Evolutionary conservation across 1,140 invertebrate genomes (phyloP).

Genomic region (Druon quercuslanigerum): DNA sequence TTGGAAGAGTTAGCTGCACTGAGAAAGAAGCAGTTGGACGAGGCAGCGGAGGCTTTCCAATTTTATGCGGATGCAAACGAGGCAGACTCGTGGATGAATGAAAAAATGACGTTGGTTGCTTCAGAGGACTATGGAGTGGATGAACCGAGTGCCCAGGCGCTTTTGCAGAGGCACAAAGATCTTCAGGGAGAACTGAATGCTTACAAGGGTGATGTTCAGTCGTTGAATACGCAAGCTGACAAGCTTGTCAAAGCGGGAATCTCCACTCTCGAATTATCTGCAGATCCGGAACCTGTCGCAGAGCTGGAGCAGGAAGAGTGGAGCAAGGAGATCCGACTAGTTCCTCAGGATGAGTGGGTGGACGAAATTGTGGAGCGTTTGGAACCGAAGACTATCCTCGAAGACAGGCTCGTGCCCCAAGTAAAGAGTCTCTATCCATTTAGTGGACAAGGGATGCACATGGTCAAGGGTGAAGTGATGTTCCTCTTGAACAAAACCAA

Average conservation of each 20-base stretch:
- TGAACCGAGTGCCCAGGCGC: constrained; percentile 90
- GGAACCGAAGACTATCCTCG: constrained; percentile 88
- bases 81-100: constrained; percentile 97
- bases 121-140: constrained; percentile 92
- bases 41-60: constrained; percentile 95
- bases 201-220: constrained; percentile 91
- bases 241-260: constrained; percentile 88
- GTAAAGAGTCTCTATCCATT: constrained; percentile 93
- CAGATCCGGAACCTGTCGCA: constrained; percentile 79
- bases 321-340: constrained; percentile 85
- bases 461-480: constrained; percentile 92
- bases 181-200: constrained; percentile 94
- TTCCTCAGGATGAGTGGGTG: constrained; percentile 93
- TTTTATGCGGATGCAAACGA: constrained; percentile 98
- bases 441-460: constrained; percentile 94
- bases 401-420: constrained; percentile 92
- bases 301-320: constrained; percentile 85
- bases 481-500: constrained; percentile 96
- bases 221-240: constrained; percentile 90
- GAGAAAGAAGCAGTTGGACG: constrained; percentile 90
- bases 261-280: constrained; percentile 83
- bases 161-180: constrained; percentile 90
- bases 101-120: constrained; percentile 91
- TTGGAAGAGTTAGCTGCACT: constrained; percentile 89
- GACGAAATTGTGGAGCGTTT: constrained; percentile 91